phyloP scores from a whole-genome alignment of 2,888 invertebrate genomes.

The Poecilus cupreus region DNA sequence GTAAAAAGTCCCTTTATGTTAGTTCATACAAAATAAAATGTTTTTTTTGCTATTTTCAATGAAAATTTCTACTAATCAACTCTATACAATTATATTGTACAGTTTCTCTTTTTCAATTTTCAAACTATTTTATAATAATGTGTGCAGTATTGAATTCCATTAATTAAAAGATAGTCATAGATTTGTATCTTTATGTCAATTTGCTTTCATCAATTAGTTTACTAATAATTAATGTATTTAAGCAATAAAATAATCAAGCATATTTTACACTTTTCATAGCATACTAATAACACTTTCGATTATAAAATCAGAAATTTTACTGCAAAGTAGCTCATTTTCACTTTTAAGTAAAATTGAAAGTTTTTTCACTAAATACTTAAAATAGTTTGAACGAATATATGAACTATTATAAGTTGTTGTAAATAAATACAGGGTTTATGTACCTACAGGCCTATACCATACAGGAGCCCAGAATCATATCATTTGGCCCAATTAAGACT shows the following conservation, averaged over 20 bases:
- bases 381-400: neutral
- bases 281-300: slow-evolving; percentile 1
- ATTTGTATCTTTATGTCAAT: neutral
- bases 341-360: slow-evolving; percentile 25
- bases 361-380: neutral
- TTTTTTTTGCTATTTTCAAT: neutral
- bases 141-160: too few relatives aligned
- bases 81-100: neutral
- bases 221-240: neutral
- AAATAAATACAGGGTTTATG: too few relatives aligned
- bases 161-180: neutral
- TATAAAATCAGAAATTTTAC: neutral
- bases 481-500: too few relatives aligned
- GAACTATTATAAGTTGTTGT: too few relatives aligned
- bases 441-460: too few relatives aligned
- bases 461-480: too few relatives aligned
- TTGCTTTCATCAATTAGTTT: slow-evolving; percentile 12
- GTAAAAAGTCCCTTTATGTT: too few relatives aligned
- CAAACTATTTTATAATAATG: neutral
- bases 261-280: neutral
- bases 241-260: neutral
- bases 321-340: neutral
- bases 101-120: slow-evolving; percentile 11
- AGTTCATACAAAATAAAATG: too few relatives aligned
- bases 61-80: slow-evolving; percentile 14